Base-by-base conservation (phyloP, 2,113 vertebrate species). In the Mus pahari region DNA sequence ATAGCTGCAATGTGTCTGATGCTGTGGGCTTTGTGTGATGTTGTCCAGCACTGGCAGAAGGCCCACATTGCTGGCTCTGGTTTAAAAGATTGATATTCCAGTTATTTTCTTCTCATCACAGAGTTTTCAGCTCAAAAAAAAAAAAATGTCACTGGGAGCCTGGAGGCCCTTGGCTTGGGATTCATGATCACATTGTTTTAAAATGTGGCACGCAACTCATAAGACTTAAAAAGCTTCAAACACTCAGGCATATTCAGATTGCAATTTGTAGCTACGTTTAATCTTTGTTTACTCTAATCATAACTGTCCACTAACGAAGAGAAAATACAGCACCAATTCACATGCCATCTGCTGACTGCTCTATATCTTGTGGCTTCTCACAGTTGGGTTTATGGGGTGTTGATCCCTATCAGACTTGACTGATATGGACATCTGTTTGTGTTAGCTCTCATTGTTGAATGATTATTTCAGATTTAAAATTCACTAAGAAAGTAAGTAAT, bases 201-300 rank as follows among this genome's bases (percentile, higher is more conserved):
- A 93, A 93, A 89, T 45, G 87, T 3, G 8, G 11, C n/a, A 48
- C 1, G 45, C 14, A 75, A 64, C 5, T 86, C 22, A 28, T 9
- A 64, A 79, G 28, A 95, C 28, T 26, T 58, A 55, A 86, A 93
- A 75, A 92, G 55, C 74, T 48, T 55, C n/a, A 93, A 78, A 97
- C 83, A 66, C 26, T 20, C 66, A 94, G 42, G 71, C 50, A 24
- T n/a, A 64, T 2, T 71, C 55, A 90, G 39, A 73, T 70, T 26
- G 81, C 31, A 82, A 74, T 7, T 8, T 74, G 82, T 50, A 74
- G 20, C 20, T 86, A 1, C 68, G 58, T 13, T 70, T 66, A 68
- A 82, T 68, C 78, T 53, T n/a, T 45, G 45, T 36, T 95, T 94
- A 79, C 75, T 90, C 31, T 95, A 81, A 90, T 20, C 24, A 62